Percentiles rank a stretch among this genome's conserved stretches.
Conservation (phyloP, 2,888 invertebrate species). For the Tetragonula carbonaria region DNA sequence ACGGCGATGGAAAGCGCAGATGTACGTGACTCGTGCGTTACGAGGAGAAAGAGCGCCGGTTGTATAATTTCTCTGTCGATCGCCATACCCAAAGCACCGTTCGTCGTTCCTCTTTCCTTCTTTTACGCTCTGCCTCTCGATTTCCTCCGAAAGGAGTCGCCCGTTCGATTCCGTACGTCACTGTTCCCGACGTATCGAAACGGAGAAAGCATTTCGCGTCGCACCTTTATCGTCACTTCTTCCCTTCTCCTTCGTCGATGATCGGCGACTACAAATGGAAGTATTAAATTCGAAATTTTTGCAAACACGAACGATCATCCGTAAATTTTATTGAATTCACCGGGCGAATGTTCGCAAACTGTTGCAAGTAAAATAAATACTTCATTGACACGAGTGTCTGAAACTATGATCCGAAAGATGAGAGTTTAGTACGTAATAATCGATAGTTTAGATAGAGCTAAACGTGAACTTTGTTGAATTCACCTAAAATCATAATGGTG, state of each 20-base stretch:
- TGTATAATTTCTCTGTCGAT: constrained; percentile 64
- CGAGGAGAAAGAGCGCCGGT: constrained; percentile 46
- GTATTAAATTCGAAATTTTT: background rate
- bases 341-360: no score
- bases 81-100: background rate
- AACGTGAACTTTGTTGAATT: no score
- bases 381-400: no score
- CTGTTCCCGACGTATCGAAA: background rate
- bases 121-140: background rate
- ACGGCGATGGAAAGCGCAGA: constrained; percentile 55
- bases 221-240: background rate
- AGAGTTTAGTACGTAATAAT: no score
- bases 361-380: no score
- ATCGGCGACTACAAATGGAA: background rate
- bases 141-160: background rate
- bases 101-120: constrained; percentile 4
- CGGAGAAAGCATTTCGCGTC: background rate
- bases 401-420: no score
- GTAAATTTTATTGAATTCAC: no score
- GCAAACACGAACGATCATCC: no score
- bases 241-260: background rate
- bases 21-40: constrained; percentile 49
- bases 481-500: no score
- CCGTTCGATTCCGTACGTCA: background rate
- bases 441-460: no score